phyloP scores from a whole-genome alignment of 92 coral and sea anemone species.

The Hydrozoanthus gracilis region DNA sequence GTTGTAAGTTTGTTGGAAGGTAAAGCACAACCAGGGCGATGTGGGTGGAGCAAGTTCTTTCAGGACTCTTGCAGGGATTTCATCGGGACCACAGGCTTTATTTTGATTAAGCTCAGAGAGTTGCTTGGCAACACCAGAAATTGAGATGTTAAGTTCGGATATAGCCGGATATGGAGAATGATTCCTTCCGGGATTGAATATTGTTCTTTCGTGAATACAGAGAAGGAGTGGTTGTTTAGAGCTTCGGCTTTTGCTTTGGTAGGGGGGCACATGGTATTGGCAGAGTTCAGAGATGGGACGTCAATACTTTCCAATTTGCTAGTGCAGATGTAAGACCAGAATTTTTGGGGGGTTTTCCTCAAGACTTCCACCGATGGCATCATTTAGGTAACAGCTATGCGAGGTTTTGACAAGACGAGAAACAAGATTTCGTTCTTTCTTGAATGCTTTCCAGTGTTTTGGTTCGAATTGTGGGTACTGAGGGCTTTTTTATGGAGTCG shows the following conservation, averaged over 20 bases:
- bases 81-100: slow-evolving; percentile 42
- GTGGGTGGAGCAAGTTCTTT: slow-evolving; percentile 20
- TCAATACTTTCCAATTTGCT: slow-evolving; percentile 57
- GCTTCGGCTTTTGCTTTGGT: slow-evolving; percentile 61
- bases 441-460: slow-evolving; percentile 56
- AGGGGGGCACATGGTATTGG: not conserved
- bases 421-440: slow-evolving; percentile 56
- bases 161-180: not conserved
- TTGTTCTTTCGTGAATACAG: no score
- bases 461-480: slow-evolving; percentile 41
- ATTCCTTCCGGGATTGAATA: not conserved
- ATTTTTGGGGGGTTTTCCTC: slow-evolving; percentile 52
- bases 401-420: slow-evolving; percentile 55
- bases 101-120: not conserved
- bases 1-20: slow-evolving; percentile 30
- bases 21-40: slow-evolving; percentile 9
- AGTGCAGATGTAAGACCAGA: slow-evolving; percentile 49
- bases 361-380: slow-evolving; percentile 53
- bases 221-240: no score
- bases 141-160: not conserved
- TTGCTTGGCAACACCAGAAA: not conserved
- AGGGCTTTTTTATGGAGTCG: slow-evolving; percentile 51
- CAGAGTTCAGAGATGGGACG: slow-evolving; percentile 52
- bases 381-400: slow-evolving; percentile 49
- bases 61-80: slow-evolving; percentile 21